phyloP scores from a whole-genome alignment of 2,797 vertebrate genomes.

The Falco peregrinus region DNA sequence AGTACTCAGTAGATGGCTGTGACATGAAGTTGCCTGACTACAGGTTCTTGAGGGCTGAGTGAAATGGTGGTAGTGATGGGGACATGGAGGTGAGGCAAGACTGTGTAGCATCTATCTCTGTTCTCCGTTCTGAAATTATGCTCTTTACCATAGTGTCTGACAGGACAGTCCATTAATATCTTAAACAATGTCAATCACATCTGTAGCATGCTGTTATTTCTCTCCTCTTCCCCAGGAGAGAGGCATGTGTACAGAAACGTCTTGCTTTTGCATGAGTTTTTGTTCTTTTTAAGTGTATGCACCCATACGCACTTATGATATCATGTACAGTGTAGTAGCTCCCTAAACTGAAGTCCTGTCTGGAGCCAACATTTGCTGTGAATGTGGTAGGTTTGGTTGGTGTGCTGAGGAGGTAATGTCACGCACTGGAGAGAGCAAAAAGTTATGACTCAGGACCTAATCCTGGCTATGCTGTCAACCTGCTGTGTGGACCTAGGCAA shows the following conservation, averaged over 20 bases:
- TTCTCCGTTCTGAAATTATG: neutral
- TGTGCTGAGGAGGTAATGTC: neutral
- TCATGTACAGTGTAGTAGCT: neutral
- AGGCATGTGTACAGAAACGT: neutral
- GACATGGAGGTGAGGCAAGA: neutral
- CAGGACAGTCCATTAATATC: neutral
- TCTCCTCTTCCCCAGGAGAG: neutral
- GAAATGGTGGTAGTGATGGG: neutral
- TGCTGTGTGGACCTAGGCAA: neutral
- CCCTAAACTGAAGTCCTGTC: neutral
- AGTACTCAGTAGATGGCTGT: neutral
- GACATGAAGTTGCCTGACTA: neutral
- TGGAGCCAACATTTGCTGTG: neutral
- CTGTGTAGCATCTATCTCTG: neutral
- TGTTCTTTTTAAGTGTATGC: neutral
- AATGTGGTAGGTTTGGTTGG: neutral
- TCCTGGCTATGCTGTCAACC: neutral
- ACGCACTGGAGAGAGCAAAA: neutral
- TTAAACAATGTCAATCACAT: neutral
- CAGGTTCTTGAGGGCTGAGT: neutral
- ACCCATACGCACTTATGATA: neutral
- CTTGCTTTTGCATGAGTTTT: neutral
- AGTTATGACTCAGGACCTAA: constrained; percentile 32
- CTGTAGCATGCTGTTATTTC: neutral
- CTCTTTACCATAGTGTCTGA: neutral